These are phyloP conservation scores for Scomber japonicus DNA, from an alignment of 2,113 vertebrate species.

Conservation along the genomic window DNA sequence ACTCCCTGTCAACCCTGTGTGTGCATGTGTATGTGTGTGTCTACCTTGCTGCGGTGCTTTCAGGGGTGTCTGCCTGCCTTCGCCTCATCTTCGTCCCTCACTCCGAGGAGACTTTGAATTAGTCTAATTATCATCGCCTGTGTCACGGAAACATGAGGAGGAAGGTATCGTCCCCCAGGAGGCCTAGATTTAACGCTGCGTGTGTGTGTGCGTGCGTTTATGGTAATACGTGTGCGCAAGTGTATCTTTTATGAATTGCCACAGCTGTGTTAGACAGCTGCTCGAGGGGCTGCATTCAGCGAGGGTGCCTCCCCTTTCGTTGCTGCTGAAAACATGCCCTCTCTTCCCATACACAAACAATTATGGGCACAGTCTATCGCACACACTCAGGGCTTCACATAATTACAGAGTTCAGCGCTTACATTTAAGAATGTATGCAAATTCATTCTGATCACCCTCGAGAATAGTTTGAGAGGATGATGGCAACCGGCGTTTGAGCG, in stretches of 20 bases:
- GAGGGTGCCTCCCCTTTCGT: slow-evolving; percentile 53
- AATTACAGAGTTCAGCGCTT: slow-evolving; percentile 79
- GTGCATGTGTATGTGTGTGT: slow-evolving; percentile 20
- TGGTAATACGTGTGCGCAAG: slow-evolving; percentile 47
- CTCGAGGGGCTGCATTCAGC: slow-evolving; percentile 68
- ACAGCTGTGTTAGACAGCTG: slow-evolving; percentile 81
- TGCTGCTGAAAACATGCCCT: slow-evolving; percentile 61
- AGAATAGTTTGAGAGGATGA: slow-evolving; percentile 60
- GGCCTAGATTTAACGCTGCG: slow-evolving; percentile 44
- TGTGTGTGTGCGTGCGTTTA: slow-evolving; percentile 37
- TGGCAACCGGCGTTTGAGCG: slow-evolving; percentile 17
- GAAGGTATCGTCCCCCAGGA: slow-evolving; percentile 72
- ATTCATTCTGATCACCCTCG: slow-evolving; percentile 61
- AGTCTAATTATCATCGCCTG: slow-evolving; percentile 78
- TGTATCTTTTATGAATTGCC: slow-evolving; percentile 76
- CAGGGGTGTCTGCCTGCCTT: slow-evolving; percentile 54
- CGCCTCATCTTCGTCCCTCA: slow-evolving; percentile 48
- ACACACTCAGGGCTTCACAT: slow-evolving; percentile 63
- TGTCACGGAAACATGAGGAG: slow-evolving; percentile 77
- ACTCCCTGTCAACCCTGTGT: slow-evolving; percentile 73
- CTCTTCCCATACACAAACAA: slow-evolving; percentile 63
- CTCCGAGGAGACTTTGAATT: slow-evolving; percentile 79
- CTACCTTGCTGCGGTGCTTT: slow-evolving; percentile 39
- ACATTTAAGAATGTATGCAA: slow-evolving; percentile 76
- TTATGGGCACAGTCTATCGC: slow-evolving; percentile 51